Evolutionary conservation across 2,797 vertebrate genomes (phyloP).

Genomic region (Mus caroli): DNA sequence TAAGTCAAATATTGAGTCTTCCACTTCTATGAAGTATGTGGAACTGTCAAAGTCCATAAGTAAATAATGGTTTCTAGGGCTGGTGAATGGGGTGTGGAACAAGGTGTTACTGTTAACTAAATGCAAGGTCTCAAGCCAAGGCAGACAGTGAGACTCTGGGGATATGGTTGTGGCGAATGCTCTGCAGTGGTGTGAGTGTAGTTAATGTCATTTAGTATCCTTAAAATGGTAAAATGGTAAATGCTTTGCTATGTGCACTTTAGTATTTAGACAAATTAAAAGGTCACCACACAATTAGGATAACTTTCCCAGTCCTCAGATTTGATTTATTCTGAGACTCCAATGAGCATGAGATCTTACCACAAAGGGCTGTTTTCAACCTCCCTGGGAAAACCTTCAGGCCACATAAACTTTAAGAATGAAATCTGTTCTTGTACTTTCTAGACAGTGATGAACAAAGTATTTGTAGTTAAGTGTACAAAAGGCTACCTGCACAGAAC

Average conservation of each 20-base stretch:
- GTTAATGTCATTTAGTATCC: background rate
- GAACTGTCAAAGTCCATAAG: background rate
- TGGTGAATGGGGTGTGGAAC: rapidly evolving
- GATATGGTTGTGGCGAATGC: background rate
- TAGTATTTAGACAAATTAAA: background rate
- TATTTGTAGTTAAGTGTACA: background rate
- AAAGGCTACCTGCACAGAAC: background rate
- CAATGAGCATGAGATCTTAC: background rate
- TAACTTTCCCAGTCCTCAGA: background rate
- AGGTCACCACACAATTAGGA: background rate
- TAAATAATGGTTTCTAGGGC: background rate
- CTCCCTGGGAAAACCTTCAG: conserved; percentile 48
- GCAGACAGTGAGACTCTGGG: background rate
- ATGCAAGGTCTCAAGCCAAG: background rate
- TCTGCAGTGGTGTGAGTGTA: background rate
- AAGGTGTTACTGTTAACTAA: background rate
- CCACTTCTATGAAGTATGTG: background rate
- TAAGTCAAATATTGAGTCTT: background rate
- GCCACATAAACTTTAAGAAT: background rate
- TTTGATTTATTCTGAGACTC: background rate
- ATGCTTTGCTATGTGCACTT: background rate
- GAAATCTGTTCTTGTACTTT: conserved; percentile 8
- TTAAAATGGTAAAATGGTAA: background rate
- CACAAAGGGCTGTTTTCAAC: background rate
- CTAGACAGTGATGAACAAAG: background rate